Evolutionary conservation across 2,797 vertebrate genomes (phyloP), one percentile per base, ranked within the genome.

Genomic region (Columba guinea): DNA sequence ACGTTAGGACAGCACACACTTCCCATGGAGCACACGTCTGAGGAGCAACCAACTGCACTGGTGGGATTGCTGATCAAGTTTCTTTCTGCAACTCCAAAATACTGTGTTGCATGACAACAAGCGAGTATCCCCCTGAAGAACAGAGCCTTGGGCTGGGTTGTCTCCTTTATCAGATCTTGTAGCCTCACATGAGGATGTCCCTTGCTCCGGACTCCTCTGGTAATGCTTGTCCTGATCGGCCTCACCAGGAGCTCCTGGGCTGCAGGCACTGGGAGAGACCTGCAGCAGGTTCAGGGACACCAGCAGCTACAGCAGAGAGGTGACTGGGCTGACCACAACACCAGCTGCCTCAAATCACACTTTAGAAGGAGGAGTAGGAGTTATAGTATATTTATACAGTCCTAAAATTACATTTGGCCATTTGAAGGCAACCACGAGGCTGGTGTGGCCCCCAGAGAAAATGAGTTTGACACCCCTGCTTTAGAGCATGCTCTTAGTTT

Each of bases 1-100:
- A 52, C 1, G 0, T 39, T 64, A 52, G n/a, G 11, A 23, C 18
- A 4, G 2, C 49, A 59, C 30, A 74, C 6, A 3, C 16, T 65
- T 71, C 9, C 46, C 15, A 22, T 1, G 51, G 56, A 84, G 35
- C n/a, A n/a, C 26, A 2, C 13, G 3, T n/a, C 35, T 60, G 53
- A 83, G 24, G 13, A 80, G 28, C 27, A 76, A 14, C 27, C 35
- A 70, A 2, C 27, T 23, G 6, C 69, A 44, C 34, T 14, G 35
- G 26, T 44, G 20, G 8, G 18, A 15, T 68, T 53, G 27, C 28
- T 58, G 24, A 34, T 39, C 6, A 53, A 24, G 55, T 49, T 62
- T 51, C 24, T 60, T 62, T 52, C 48, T 84, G 26, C 63, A 79
- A 26, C 67, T 46, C 18, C 37, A 11, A 53, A 84, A 68, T 13